Conservation (phyloP, 2,888 invertebrate species). For the Drosophila sordidapex region DNA sequence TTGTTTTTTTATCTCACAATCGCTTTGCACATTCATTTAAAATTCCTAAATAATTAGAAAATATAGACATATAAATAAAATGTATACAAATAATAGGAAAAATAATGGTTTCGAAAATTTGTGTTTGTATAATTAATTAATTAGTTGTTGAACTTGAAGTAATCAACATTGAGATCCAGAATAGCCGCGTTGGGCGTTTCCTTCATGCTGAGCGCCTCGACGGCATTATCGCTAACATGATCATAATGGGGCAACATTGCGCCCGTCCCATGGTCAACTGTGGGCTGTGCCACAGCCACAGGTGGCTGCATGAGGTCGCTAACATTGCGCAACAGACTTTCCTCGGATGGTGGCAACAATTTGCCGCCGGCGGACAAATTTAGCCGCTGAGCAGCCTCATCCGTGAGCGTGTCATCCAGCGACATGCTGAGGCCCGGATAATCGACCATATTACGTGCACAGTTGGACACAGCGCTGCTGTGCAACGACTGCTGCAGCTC, state of each 20-base stretch:
- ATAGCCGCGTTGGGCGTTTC: conserved; percentile 75
- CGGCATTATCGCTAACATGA: conserved; percentile 84
- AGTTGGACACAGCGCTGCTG: conserved; percentile 29
- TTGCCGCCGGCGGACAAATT: conserved; percentile 84
- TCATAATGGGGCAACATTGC: conserved; percentile 79
- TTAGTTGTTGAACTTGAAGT: conserved; percentile 83
- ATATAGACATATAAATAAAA: conserved; percentile 11
- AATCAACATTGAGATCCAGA: conserved; percentile 83
- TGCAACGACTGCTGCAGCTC: conserved; percentile 50
- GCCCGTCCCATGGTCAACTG: conserved; percentile 44
- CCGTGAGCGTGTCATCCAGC: conserved; percentile 83
- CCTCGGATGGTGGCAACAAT: conserved; percentile 83
- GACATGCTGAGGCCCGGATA: conserved; percentile 84
- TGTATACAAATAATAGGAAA: not conserved
- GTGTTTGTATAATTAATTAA: not conserved
- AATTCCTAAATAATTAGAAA: not conserved
- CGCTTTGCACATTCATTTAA: conserved; percentile 27
- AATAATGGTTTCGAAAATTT: not conserved
- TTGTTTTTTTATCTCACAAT: conserved; percentile 5
- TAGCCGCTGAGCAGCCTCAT: conserved; percentile 83
- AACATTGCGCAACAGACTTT: conserved; percentile 83
- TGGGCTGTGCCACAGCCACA: conserved; percentile 53
- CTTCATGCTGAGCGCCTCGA: conserved; percentile 83
- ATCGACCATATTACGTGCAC: conserved; percentile 73
- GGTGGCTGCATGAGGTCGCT: conserved; percentile 82